phyloP scores from a whole-genome alignment of 2,888 invertebrate species.

The Eumerus sabulonum region DNA sequence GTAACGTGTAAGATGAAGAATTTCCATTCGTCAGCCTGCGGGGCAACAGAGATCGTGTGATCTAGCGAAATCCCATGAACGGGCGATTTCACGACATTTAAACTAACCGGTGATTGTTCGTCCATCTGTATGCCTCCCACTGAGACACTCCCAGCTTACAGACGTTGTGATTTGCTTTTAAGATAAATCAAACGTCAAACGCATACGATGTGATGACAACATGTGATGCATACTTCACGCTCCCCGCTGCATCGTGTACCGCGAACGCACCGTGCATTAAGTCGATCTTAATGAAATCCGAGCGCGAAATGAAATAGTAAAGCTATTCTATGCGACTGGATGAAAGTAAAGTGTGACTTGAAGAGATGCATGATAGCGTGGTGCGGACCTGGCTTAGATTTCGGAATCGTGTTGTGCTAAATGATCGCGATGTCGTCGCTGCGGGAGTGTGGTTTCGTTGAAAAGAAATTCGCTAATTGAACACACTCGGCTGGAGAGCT shows the following conservation, averaged over 20 bases:
- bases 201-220: slow-evolving; percentile 37
- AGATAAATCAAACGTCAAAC: slow-evolving; percentile 48
- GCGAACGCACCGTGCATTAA: slow-evolving; percentile 31
- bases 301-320: slow-evolving; percentile 38
- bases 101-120: slow-evolving; percentile 30
- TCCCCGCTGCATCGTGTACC: slow-evolving; percentile 6
- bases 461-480: slow-evolving; percentile 33
- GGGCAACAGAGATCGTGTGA: no score
- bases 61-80: no score
- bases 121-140: slow-evolving; percentile 41
- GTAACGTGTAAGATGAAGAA: no score
- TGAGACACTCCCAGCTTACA: slow-evolving; percentile 43
- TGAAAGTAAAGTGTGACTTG: slow-evolving; percentile 56
- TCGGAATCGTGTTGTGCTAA: slow-evolving; percentile 22
- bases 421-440: slow-evolving; percentile 5
- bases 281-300: slow-evolving; percentile 45
- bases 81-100: slow-evolving; percentile 17
- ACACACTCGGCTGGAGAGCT: slow-evolving; percentile 39
- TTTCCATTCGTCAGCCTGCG: not conserved
- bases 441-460: slow-evolving; percentile 28
- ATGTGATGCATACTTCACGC: slow-evolving; percentile 52
- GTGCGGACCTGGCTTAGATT: slow-evolving; percentile 13
- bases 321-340: slow-evolving; percentile 33
- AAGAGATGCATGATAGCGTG: slow-evolving; percentile 32
- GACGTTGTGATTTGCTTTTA: slow-evolving; percentile 26